Evolutionary conservation across 1,140 invertebrate species (phyloP).

Genomic region (Drosophila cardini): DNA sequence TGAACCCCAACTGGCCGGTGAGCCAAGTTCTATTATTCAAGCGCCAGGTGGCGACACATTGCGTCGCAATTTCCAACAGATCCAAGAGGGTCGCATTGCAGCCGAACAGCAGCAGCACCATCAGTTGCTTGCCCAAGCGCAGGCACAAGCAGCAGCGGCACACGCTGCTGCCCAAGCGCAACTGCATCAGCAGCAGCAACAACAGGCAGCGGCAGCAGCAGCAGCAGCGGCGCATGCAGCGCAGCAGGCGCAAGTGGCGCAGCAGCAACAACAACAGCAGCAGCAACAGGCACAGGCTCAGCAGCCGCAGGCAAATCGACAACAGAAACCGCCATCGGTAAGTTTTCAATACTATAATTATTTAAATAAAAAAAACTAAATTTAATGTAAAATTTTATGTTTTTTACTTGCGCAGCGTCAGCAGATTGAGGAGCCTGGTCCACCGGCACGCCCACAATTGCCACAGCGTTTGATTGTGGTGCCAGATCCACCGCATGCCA

Average conservation of each 20-base stretch:
- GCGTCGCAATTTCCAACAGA: conserved; percentile 98
- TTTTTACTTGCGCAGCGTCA: conserved; percentile 75
- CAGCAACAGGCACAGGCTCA: conserved; percentile 84
- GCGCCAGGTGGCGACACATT: conserved; percentile 95
- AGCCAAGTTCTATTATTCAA: conserved; percentile 95
- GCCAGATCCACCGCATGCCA: conserved; percentile 87
- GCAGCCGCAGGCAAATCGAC: conserved; percentile 83
- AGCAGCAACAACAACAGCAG: conserved; percentile 48
- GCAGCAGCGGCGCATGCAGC: conserved; percentile 84
- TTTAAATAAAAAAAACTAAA: not conserved
- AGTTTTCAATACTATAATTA: not conserved
- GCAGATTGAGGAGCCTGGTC: conserved; percentile 90
- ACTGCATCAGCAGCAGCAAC: conserved; percentile 82
- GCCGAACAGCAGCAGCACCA: conserved; percentile 84
- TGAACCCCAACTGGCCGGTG: conserved; percentile 92
- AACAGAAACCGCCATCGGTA: conserved; percentile 84
- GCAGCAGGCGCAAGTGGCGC: conserved; percentile 79
- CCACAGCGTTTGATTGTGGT: conserved; percentile 94
- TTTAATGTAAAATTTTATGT: not conserved
- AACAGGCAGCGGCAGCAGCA: conserved; percentile 63
- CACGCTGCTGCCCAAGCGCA: conserved; percentile 84
- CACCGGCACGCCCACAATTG: conserved; percentile 92
- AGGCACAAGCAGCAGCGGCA: conserved; percentile 83
- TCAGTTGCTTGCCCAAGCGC: conserved; percentile 72
- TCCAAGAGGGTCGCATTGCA: conserved; percentile 93